phyloP scores from a whole-genome alignment of 1,140 invertebrate species.

The Coptotermes formosanus region DNA sequence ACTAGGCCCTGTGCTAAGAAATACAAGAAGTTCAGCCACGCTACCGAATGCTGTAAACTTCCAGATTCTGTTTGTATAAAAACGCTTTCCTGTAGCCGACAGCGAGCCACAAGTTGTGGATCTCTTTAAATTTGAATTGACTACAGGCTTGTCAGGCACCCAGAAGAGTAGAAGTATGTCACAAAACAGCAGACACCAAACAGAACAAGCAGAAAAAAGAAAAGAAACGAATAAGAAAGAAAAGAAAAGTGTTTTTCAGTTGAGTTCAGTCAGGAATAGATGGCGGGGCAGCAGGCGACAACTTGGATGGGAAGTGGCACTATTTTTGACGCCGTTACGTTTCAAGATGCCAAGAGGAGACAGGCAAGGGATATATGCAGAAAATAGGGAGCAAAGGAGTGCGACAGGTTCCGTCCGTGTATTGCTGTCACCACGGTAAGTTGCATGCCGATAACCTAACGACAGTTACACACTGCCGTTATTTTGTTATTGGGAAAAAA shows the following conservation, averaged over 20 bases:
- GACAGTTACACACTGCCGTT: neutral
- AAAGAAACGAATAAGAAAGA: conserved; percentile 26
- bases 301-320: conserved; percentile 39
- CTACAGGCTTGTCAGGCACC: neutral
- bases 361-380: neutral
- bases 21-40: neutral
- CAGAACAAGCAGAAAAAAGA: conserved; percentile 19
- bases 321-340: conserved; percentile 51
- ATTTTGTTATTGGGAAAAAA: neutral
- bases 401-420: neutral
- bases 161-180: neutral
- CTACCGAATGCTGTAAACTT: neutral
- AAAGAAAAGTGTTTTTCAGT: conserved; percentile 30
- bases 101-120: neutral
- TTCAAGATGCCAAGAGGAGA: conserved; percentile 13
- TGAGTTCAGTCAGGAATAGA: conserved; percentile 32
- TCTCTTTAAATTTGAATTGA: conserved; percentile 27
- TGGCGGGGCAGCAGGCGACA: conserved; percentile 13
- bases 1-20: too few relatives aligned
- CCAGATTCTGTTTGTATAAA: too few relatives aligned
- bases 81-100: conserved; percentile 6
- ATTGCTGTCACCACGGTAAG: neutral
- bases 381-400: neutral
- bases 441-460: neutral
- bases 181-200: conserved; percentile 11